These are phyloP conservation scores for Neuroterus valhalla DNA, from an alignment of 1,140 invertebrate species.

Conservation along the genomic window DNA sequence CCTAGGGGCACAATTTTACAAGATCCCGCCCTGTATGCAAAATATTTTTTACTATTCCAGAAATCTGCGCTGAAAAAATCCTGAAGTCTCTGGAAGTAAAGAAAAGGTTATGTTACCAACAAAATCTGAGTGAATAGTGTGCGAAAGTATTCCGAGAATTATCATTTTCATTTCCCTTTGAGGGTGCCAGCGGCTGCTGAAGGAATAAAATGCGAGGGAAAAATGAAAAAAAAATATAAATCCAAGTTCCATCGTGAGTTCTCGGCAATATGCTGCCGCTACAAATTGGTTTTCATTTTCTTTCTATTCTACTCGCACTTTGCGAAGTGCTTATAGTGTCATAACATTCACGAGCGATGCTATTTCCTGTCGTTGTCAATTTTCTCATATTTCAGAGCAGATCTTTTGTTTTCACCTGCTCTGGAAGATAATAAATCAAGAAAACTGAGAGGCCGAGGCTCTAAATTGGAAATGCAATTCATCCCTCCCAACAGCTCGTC, in stretches of 20 bases:
- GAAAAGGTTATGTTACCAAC: background rate
- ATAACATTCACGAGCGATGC: conserved; percentile 1
- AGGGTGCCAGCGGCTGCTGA: background rate
- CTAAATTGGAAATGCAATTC: too few species aligned
- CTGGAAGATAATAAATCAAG: background rate
- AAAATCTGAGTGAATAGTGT: conserved; percentile 11
- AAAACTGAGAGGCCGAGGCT: too few species aligned
- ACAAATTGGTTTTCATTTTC: conserved; percentile 28
- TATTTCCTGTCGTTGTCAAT: conserved; percentile 5
- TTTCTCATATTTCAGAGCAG: conserved; percentile 12
- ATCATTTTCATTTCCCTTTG: conserved; percentile 4
- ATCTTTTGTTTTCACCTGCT: background rate
- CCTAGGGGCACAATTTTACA: too few species aligned
- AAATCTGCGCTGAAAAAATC: background rate
- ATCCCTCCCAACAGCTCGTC: too few species aligned
- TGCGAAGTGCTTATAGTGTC: background rate
- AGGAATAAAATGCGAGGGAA: conserved; percentile 5
- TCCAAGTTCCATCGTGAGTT: background rate
- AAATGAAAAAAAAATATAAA: background rate
- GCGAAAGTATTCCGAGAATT: background rate
- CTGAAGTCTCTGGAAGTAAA: background rate
- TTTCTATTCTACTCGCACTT: background rate
- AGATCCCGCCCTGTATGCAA: too few species aligned
- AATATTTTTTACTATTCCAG: too few species aligned
- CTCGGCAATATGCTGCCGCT: conserved; percentile 6